These are phyloP conservation scores for Torymus auratus DNA, from an alignment of 2,888 invertebrate species.

Conservation along the genomic window DNA sequence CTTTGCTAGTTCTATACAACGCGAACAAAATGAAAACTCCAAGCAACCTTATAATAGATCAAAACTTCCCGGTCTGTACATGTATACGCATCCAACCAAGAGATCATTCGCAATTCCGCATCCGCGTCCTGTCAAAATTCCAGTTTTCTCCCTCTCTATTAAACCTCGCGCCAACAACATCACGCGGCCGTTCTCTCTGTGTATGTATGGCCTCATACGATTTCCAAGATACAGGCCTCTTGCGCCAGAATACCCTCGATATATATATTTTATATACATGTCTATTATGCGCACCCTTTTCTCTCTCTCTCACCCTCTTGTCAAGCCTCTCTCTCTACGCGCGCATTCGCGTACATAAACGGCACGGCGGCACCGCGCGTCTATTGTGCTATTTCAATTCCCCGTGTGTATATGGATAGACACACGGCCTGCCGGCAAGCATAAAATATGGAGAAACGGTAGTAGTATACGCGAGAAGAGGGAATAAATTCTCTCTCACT, in stretches of 20 bases:
- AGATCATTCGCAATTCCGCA: too few species aligned
- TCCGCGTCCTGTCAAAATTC: too few species aligned
- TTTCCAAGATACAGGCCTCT: neutral
- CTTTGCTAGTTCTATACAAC: too few species aligned
- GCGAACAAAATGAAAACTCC: too few species aligned
- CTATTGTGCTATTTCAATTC: constrained; percentile 58
- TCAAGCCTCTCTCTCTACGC: constrained; percentile 16
- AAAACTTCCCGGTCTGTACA: too few species aligned
- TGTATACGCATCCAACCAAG: too few species aligned
- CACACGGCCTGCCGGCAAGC: constrained; percentile 18
- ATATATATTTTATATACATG: constrained; percentile 48
- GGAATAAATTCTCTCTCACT: constrained; percentile 51
- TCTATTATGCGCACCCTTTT: constrained; percentile 35
- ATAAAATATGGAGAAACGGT: constrained; percentile 54
- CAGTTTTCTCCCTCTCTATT: too few species aligned
- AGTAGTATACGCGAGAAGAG: constrained; percentile 16
- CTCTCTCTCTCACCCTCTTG: constrained; percentile 21
- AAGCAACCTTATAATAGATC: too few species aligned
- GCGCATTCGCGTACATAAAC: neutral
- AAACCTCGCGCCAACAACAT: too few species aligned
- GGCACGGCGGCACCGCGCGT: constrained; percentile 17
- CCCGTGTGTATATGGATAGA: constrained; percentile 44
- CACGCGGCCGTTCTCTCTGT: neutral
- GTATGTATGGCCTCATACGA: neutral
- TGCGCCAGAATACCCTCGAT: neutral